Conservation (phyloP, 1,140 invertebrate species). For the Pygmarrhopalites habei region DNA sequence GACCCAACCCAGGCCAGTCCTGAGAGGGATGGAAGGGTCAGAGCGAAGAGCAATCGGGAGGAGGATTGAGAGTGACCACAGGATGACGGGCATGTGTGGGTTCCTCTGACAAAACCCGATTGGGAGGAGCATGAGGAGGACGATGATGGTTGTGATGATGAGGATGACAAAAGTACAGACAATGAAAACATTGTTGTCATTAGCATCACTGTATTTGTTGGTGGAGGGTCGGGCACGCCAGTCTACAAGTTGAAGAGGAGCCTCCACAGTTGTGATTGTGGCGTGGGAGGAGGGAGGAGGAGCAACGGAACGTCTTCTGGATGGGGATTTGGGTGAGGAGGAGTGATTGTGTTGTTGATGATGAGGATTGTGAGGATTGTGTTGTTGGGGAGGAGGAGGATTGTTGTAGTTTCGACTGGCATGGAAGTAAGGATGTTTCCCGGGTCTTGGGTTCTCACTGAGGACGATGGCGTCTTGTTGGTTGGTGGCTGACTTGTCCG, state of each 20-base stretch:
- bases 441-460: not conserved
- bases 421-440: slow-evolving; percentile 8
- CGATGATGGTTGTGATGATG: slow-evolving; percentile 18
- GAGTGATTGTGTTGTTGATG: too few species aligned
- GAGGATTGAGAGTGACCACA: slow-evolving; percentile 34
- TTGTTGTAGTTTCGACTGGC: too few species aligned
- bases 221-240: not conserved
- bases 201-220: not conserved
- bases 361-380: too few species aligned
- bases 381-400: too few species aligned
- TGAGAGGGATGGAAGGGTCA: slow-evolving; percentile 46
- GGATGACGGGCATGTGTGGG: slow-evolving; percentile 35
- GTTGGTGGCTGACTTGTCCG: not conserved
- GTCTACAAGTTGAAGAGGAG: not conserved
- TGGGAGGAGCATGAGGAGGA: slow-evolving; percentile 31
- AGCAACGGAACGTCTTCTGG: too few species aligned
- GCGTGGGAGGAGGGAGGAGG: too few species aligned
- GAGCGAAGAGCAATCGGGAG: slow-evolving; percentile 37
- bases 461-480: not conserved
- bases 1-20: slow-evolving; percentile 65
- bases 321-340: too few species aligned
- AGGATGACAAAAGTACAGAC: slow-evolving; percentile 11
- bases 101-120: slow-evolving; percentile 19
- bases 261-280: not conserved
- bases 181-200: slow-evolving; percentile 3